phyloP scores from a whole-genome alignment of 2,797 vertebrate species.

The Halcyon leucocephala region DNA sequence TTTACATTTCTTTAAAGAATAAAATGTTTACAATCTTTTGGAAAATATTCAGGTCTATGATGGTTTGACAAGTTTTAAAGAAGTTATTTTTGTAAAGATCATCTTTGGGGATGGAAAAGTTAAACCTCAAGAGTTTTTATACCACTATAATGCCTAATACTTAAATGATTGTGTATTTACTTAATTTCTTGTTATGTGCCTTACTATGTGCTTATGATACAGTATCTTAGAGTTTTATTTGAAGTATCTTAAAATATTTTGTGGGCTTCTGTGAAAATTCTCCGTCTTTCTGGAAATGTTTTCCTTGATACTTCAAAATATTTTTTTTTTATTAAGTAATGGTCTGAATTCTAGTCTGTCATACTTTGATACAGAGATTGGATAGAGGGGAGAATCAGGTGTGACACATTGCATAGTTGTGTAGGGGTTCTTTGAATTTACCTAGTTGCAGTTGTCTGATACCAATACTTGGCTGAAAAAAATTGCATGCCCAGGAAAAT shows the following conservation, averaged over 20 bases:
- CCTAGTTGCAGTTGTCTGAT: not conserved
- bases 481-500: not conserved
- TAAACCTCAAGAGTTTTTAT: conserved; percentile 83
- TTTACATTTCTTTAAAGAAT: conserved; percentile 73
- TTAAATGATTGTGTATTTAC: conserved; percentile 86
- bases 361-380: conserved; percentile 74
- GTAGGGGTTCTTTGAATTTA: conserved; percentile 31
- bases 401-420: conserved; percentile 17
- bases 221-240: conserved; percentile 82
- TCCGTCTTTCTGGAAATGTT: conserved; percentile 73
- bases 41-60: conserved; percentile 86
- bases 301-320: conserved; percentile 49
- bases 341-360: conserved; percentile 74
- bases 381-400: not conserved
- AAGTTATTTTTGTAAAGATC: conserved; percentile 88
- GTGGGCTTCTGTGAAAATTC: conserved; percentile 78
- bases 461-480: conserved; percentile 11
- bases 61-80: conserved; percentile 86
- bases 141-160: conserved; percentile 84
- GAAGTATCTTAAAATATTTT: conserved; percentile 80
- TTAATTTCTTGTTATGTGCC: conserved; percentile 89
- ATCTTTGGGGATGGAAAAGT: conserved; percentile 77
- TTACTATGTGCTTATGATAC: conserved; percentile 86
- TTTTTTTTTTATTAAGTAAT: conserved; percentile 69
- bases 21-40: conserved; percentile 83